Percentiles rank a stretch among this genome's conserved stretches.
Evolutionary conservation across 2,888 invertebrate species (phyloP).

Genomic region (Latrodectus hesperus): DNA sequence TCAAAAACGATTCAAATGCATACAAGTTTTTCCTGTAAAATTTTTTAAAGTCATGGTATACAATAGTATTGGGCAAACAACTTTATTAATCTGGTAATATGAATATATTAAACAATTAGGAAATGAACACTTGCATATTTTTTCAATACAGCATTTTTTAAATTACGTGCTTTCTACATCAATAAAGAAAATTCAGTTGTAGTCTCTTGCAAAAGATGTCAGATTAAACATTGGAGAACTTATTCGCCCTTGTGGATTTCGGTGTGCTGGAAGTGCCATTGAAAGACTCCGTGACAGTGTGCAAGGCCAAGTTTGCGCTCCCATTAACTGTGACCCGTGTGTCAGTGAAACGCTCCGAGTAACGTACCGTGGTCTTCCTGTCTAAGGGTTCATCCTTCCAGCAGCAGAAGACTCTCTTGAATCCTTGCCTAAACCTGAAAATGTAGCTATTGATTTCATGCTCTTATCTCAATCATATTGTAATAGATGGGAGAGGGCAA

Average conservation of each 20-base stretch:
- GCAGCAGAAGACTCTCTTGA: slow-evolving; percentile 70
- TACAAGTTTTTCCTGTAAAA: too few species aligned
- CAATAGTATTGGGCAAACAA: too few species aligned
- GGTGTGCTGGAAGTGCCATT: slow-evolving; percentile 66
- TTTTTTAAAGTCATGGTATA: too few species aligned
- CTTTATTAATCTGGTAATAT: too few species aligned
- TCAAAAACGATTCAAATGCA: too few species aligned
- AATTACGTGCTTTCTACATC: too few species aligned
- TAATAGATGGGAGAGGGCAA: too few species aligned
- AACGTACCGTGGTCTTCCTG: slow-evolving; percentile 64
- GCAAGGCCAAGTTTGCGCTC: slow-evolving; percentile 67
- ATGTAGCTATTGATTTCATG: background rate
- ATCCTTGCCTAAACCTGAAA: slow-evolving; percentile 71
- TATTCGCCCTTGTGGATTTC: slow-evolving; percentile 28
- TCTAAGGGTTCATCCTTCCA: slow-evolving; percentile 66
- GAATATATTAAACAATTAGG: too few species aligned
- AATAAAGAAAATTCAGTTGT: too few species aligned
- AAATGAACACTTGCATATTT: too few species aligned
- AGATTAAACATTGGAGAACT: slow-evolving; percentile 43
- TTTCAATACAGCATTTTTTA: too few species aligned
- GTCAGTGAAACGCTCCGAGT: slow-evolving; percentile 70
- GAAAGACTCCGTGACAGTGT: slow-evolving; percentile 70
- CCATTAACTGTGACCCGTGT: slow-evolving; percentile 70
- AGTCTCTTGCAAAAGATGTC: background rate
- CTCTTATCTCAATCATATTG: too few species aligned